These are phyloP conservation scores for Auanema sp. DNA, from an alignment of 2,888 invertebrate species.

Conservation along the genomic window DNA sequence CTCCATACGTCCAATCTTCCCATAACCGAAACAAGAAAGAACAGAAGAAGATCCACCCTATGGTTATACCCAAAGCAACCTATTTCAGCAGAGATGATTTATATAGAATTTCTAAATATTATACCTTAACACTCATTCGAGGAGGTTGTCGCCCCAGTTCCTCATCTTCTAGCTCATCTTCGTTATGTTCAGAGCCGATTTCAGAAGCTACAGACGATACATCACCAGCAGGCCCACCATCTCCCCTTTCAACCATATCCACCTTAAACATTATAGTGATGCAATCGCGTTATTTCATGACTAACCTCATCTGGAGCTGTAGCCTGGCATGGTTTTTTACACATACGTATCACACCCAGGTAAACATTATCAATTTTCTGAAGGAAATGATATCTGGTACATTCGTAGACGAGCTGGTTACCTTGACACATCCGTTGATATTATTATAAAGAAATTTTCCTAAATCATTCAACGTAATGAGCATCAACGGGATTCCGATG, in stretches of 20 bases:
- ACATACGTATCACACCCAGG: slow-evolving; percentile 30
- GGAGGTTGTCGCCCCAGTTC: slow-evolving; percentile 24
- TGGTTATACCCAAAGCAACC: slow-evolving; percentile 75
- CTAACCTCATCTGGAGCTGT: slow-evolving; percentile 23
- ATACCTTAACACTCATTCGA: slow-evolving; percentile 43
- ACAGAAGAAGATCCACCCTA: slow-evolving; percentile 84
- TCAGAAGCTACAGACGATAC: slow-evolving; percentile 40
- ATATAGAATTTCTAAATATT: too few species aligned
- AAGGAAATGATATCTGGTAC: background rate
- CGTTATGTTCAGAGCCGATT: slow-evolving; percentile 35
- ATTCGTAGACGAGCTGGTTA: background rate
- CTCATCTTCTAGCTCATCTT: slow-evolving; percentile 35
- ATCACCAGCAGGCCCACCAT: slow-evolving; percentile 13
- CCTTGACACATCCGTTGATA: slow-evolving; percentile 54
- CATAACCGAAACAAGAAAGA: slow-evolving; percentile 86
- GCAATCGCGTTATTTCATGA: background rate
- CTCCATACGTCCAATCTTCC: slow-evolving; percentile 74
- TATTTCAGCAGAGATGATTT: too few species aligned
- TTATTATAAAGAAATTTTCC: slow-evolving; percentile 69
- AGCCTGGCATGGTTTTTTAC: slow-evolving; percentile 6
- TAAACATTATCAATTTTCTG: slow-evolving; percentile 23
- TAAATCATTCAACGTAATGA: slow-evolving; percentile 89
- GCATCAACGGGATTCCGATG: slow-evolving; percentile 87
- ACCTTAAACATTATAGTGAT: slow-evolving; percentile 18
- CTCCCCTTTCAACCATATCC: slow-evolving; percentile 24